Evolutionary conservation across 64 coral and sea anemone species (phyloP).

Genomic region (Montipora cactus): DNA sequence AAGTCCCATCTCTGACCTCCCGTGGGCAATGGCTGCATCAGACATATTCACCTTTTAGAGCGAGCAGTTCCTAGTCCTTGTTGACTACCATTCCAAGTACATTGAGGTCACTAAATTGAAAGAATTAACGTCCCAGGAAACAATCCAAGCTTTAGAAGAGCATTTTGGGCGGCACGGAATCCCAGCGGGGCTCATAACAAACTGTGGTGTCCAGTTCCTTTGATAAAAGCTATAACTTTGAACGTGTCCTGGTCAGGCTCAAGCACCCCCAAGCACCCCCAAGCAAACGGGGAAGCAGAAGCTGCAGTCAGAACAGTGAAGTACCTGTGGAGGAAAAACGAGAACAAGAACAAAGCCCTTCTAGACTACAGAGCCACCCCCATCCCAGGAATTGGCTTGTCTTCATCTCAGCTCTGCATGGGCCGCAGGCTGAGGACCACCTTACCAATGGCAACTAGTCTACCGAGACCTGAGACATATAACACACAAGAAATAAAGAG

Average conservation of each 20-base stretch:
- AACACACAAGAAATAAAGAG: conserved; percentile 35
- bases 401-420: conserved; percentile 59
- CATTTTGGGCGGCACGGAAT: conserved; percentile 46
- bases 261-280: not conserved
- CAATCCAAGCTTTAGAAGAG: conserved; percentile 20
- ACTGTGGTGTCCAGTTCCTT: conserved; percentile 29
- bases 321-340: conserved; percentile 11
- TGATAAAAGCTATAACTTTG: conserved; percentile 43
- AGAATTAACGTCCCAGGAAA: conserved; percentile 5
- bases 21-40: conserved; percentile 44
- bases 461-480: conserved; percentile 49
- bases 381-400: conserved; percentile 29
- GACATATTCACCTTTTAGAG: conserved; percentile 27
- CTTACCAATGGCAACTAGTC: conserved; percentile 32
- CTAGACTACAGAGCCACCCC: conserved; percentile 41
- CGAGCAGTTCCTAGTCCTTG: conserved; percentile 7
- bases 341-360: conserved; percentile 6
- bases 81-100: conserved; percentile 60
- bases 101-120: conserved; percentile 59
- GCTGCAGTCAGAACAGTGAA: conserved; percentile 22
- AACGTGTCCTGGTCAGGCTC: conserved; percentile 28
- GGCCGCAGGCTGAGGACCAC: conserved; percentile 57
- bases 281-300: conserved; percentile 46
- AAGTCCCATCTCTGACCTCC: conserved; percentile 28
- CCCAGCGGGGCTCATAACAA: conserved; percentile 16